Base-by-base conservation (phyloP, 2,888 invertebrate genomes). In the Agonopterix arenella region DNA sequence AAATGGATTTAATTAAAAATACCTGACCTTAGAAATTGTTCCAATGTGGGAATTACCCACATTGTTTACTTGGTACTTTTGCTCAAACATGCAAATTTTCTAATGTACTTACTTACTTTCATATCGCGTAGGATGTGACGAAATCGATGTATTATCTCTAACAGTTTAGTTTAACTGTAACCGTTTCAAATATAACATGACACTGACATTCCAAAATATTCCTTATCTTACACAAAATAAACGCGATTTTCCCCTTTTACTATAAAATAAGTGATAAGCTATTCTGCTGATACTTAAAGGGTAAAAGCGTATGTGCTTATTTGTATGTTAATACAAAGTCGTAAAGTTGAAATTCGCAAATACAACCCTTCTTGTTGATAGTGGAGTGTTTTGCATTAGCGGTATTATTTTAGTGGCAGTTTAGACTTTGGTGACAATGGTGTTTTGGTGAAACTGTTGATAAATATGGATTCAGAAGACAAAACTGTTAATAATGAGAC, bases 81-180 rank as follows among this genome's bases (percentile, higher is more conserved):
- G 28, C 5, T 28, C 1, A 28, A 28, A 28, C 28, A 28, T 28
- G 28, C 28, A 28, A 28, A 28, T 28, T 28, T 28, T 28, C 28
- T 28, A 28, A 28, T 7, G 28, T 28, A 28, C 28, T 28, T 28
- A 28, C 28, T 5, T 28, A 28, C 7, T 28, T 28, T 28, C n/a
- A 40, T 70, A 76, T 76, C 74, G 61, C 54, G 59, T 66, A 69
- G 80, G 78, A 79, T 73, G 58, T 78, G 77, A 68, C 70, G 68
- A 71, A 61, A 69, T 57, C 49, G 55, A 59, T 52, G 58, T 55
- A 62, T 69, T 79, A 79, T 80, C 80, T 75, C 57, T 59, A 64
- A 65, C 52, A 52, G 52, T 58, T 65, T 64, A 56, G 56, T 60
- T 69, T 58, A 60, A 61, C 61, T 57, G 57, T 28, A 60, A 55